Conservation (phyloP, 2,888 invertebrate species). For the Bedellia somnulentella region DNA sequence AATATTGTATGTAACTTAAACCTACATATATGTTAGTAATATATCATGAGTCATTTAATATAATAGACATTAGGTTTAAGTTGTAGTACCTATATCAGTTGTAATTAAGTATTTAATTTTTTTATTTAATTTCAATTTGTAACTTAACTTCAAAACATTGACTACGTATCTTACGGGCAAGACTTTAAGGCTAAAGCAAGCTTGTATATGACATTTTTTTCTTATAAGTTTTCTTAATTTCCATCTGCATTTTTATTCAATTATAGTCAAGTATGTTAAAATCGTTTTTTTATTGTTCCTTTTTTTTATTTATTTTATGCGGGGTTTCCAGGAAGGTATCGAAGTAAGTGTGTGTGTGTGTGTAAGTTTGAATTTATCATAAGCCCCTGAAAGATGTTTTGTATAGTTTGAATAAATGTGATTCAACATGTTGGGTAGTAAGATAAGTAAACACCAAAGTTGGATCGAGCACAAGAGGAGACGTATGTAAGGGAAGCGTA, state of each 20-base stretch:
- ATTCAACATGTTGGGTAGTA: too few relatives aligned
- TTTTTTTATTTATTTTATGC: conserved; percentile 21
- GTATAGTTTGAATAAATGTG: too few relatives aligned
- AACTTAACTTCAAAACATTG: conserved; percentile 48
- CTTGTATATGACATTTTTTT: conserved; percentile 54
- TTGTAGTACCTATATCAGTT: conserved; percentile 53
- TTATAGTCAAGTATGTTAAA: conserved; percentile 59
- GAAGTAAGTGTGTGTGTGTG: too few relatives aligned
- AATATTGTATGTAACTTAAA: conserved; percentile 34
- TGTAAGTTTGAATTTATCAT: too few relatives aligned
- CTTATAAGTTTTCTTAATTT: conserved; percentile 57
- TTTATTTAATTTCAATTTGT: conserved; percentile 55
- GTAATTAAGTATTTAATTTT: conserved; percentile 61
- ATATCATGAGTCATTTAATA: conserved; percentile 59
- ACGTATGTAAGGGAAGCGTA: too few relatives aligned
- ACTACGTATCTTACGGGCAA: conserved; percentile 48
- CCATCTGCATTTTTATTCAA: conserved; percentile 62
- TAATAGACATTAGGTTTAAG: conserved; percentile 50
- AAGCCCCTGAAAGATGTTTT: too few relatives aligned
- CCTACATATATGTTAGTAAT: too few relatives aligned
- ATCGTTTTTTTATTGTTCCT: conserved; percentile 34
- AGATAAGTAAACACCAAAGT: too few relatives aligned
- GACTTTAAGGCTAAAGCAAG: conserved; percentile 46
- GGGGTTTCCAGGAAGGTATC: too few relatives aligned
- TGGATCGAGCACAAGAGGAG: too few relatives aligned